Evolutionary conservation across 1,140 invertebrate genomes (phyloP), one percentile per base, ranked within the genome.

Genomic region (Thaumetopoea pityocampa): DNA sequence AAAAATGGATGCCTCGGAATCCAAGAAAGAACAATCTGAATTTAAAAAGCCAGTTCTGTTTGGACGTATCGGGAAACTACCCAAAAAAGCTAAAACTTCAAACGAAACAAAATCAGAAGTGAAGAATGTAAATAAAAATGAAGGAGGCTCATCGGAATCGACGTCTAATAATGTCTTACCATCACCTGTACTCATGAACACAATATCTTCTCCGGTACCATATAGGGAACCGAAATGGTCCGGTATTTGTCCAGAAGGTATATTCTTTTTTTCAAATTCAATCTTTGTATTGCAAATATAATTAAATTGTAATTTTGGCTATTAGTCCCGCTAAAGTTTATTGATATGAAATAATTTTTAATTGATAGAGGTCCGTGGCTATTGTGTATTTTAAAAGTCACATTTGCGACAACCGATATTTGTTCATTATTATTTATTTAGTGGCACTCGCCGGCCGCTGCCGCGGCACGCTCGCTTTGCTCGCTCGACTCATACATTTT

Each of bases 151-250:
- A 4, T 18, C 30, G 10, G 51, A 67, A 47, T 38, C 46, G 1
- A 45, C 10, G n/a, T 12, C 50, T 0, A 65, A 65, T 29, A 62
- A 49, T 27, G 51, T 52, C 4, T 40, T 71, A 19, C 58, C 74
- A 1, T 61, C 76, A 3, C 57, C 67, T 1, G 50, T 67, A 12
- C 46, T 67, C 4, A 18, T 72, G 2, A 85, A 76, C 22, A 74
- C 82, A 58, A 41, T 76, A 24, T 54, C 52, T 9, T 69, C 64
- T 1, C 67, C 76, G n/a, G 62, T 83, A 47, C 89, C 91, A 0
- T 95, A 96, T 60, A 89, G 87, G 71, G 92, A 93, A 67, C 94
- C 94, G 1, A 70, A 84, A 37, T 96, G 94, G 94, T 89, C 91
- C 27, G 90, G 90, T 0, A 47, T 88, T n/a, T 90, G 92, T 2